These are phyloP conservation scores for Druceiella hillmani DNA, from an alignment of 2,888 invertebrate species.

Conservation along the genomic window DNA sequence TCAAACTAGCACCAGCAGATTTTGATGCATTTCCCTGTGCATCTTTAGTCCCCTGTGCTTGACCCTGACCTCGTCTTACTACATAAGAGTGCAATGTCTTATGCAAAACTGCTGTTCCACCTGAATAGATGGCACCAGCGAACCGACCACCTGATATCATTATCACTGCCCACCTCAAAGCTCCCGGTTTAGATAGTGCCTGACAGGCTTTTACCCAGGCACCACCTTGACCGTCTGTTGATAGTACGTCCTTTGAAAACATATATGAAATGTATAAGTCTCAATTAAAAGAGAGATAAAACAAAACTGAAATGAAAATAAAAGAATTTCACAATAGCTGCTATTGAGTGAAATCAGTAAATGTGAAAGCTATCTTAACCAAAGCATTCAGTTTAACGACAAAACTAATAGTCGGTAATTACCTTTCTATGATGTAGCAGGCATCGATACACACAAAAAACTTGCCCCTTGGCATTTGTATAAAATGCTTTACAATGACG, in stretches of 20 bases:
- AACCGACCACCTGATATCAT: slow-evolving; percentile 85
- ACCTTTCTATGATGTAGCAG: slow-evolving; percentile 69
- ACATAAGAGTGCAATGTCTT: slow-evolving; percentile 86
- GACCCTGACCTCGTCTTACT: slow-evolving; percentile 77
- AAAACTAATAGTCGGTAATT: slow-evolving; percentile 10
- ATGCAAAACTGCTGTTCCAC: slow-evolving; percentile 52
- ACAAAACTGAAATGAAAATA: too few species aligned
- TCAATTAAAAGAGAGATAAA: too few species aligned
- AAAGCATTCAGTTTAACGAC: neutral
- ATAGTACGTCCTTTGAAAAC: slow-evolving; percentile 43
- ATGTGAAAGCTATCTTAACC: neutral
- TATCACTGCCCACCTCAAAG: slow-evolving; percentile 63
- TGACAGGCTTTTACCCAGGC: slow-evolving; percentile 40
- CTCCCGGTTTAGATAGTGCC: slow-evolving; percentile 37
- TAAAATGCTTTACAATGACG: slow-evolving; percentile 73
- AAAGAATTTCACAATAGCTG: neutral
- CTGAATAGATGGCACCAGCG: slow-evolving; percentile 57
- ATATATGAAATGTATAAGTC: slow-evolving; percentile 7
- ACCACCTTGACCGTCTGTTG: slow-evolving; percentile 41
- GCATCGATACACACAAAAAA: slow-evolving; percentile 70
- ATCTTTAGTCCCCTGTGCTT: slow-evolving; percentile 66
- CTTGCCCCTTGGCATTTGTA: slow-evolving; percentile 59
- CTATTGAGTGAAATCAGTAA: too few species aligned
- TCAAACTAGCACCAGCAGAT: slow-evolving; percentile 75
- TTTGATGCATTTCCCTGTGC: slow-evolving; percentile 56